phyloP scores from a whole-genome alignment of 2,888 invertebrate species.

The Amphipyra berbera region DNA sequence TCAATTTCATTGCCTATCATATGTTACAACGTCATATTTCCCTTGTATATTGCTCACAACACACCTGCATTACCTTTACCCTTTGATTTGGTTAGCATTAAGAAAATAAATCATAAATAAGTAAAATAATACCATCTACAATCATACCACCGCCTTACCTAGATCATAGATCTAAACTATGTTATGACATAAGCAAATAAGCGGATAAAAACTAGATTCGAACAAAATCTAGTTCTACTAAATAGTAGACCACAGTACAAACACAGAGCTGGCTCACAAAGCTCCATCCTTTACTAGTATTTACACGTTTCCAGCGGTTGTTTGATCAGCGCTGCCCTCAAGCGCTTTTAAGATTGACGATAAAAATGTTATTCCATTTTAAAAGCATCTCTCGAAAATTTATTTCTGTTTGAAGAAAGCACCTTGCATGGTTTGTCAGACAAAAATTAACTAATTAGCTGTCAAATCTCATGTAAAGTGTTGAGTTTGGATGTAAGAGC shows the following conservation, averaged over 20 bases:
- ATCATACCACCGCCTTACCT: too few species aligned
- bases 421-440: neutral
- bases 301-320: slow-evolving; percentile 26
- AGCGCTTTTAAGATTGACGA: slow-evolving; percentile 29
- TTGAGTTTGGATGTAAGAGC: too few species aligned
- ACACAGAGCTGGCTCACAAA: slow-evolving; percentile 10
- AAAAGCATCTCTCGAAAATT: slow-evolving; percentile 27
- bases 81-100: too few species aligned
- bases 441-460: too few species aligned
- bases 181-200: slow-evolving; percentile 1
- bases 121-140: too few species aligned
- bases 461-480: too few species aligned
- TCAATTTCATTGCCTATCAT: too few species aligned
- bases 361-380: slow-evolving; percentile 37
- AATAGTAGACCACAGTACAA: slow-evolving; percentile 29
- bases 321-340: slow-evolving; percentile 29
- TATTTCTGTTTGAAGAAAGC: slow-evolving; percentile 27
- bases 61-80: too few species aligned
- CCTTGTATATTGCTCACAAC: too few species aligned
- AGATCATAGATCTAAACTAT: too few species aligned
- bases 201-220: slow-evolving; percentile 1
- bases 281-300: slow-evolving; percentile 31
- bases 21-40: too few species aligned
- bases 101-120: too few species aligned
- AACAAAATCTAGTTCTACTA: slow-evolving; percentile 13